Base-by-base conservation (phyloP, 2,113 vertebrate species). In the Thymallus thymallus region DNA sequence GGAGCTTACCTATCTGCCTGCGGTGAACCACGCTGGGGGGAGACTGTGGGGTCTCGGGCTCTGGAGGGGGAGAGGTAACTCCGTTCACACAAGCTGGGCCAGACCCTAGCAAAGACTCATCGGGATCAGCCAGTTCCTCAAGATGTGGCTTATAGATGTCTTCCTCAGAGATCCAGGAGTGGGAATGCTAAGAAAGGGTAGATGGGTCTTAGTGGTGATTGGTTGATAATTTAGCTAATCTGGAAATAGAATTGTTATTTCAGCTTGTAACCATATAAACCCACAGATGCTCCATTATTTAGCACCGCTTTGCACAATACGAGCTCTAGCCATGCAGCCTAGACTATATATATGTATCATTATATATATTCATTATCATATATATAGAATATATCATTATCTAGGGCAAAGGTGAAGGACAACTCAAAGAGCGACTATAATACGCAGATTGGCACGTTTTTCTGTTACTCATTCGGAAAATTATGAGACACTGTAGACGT, bases 101-200 rank as follows among this genome's bases (percentile, higher is more conserved):
- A 4, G 61, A 6, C 20, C 7, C 4, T 1, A 68, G 68, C 23
- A 51, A 14, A 51, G 3, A 24, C 6, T 84, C 85, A 0, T 88
- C 84, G 0, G 22, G 68, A 68, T 87, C 86, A 0, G 56, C 12
- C 51, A 71, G 63, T 0, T 78, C 87, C 5, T 89, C 91, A 0
- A 13, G 77, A 72, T 68, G 76, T 68, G 95, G 93, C 76, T 94
- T 94, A 85, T 95, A 95, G 87, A 98, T 94, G 78, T 98, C 97
- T 9, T 98, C 97, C 13, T 97, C 96, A 0, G 96, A 97, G 85
- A 98, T 98, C 97, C 97, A 98, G 76, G 92, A 96, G 29, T 71
- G 90, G 30, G 88, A 90, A 77, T 95, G 91, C 96, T 96, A 74
- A 73, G 1, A 30, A n/a, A 41, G 63, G 3, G 3, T 35, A 46